Evolutionary conservation across 1,140 invertebrate genomes (phyloP).

Genomic region (Calephelis nemesis): DNA sequence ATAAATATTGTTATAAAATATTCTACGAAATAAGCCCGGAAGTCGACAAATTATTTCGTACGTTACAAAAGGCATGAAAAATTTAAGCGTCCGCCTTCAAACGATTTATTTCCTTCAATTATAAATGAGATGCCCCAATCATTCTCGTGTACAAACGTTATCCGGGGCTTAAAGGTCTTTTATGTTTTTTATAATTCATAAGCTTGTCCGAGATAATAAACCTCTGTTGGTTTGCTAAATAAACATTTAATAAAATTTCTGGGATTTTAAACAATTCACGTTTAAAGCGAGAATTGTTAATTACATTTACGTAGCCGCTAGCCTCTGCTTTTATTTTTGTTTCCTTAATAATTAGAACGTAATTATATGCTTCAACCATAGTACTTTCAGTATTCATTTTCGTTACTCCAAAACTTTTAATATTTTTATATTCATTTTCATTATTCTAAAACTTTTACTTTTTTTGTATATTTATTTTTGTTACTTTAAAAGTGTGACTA

Average conservation of each 20-base stretch:
- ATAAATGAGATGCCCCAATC: constrained; percentile 15
- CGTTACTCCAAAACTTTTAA: too few species aligned
- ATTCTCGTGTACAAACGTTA: constrained; percentile 19
- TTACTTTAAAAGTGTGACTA: too few species aligned
- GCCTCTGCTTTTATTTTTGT: constrained; percentile 3
- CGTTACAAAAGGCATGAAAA: constrained; percentile 8
- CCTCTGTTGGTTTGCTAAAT: constrained; percentile 16
- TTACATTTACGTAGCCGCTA: neutral
- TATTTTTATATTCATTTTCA: too few species aligned
- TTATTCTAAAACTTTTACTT: too few species aligned
- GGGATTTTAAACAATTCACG: constrained; percentile 7
- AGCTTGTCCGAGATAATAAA: constrained; percentile 6
- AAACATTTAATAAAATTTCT: constrained; percentile 17
- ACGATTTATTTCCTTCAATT: constrained; percentile 18
- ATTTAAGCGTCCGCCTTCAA: constrained; percentile 5
- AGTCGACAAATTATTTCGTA: constrained; percentile 9
- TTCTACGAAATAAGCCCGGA: neutral
- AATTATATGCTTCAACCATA: neutral
- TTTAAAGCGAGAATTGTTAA: constrained; percentile 13
- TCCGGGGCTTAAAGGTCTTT: constrained; percentile 7
- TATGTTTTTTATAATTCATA: constrained; percentile 18
- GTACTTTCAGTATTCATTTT: neutral
- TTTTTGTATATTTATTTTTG: too few species aligned
- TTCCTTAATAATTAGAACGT: constrained; percentile 2
- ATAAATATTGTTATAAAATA: neutral